Conservation (phyloP, 2,113 vertebrate species). For the Solea solea region DNA sequence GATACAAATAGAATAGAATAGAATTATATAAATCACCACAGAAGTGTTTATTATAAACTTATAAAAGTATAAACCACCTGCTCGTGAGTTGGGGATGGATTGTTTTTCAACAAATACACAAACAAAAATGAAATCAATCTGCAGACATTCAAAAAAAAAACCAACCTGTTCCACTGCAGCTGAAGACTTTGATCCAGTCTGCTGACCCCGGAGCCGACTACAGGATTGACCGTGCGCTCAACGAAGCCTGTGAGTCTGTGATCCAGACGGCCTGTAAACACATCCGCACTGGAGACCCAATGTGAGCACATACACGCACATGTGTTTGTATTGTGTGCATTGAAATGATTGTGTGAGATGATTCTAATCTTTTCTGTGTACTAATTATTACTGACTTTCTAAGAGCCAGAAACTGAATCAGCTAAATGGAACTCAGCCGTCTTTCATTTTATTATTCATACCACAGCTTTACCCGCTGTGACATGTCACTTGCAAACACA, state of each 20-base stretch:
- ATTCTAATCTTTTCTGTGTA: too few relatives aligned
- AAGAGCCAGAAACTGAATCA: too few relatives aligned
- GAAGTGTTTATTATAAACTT: too few relatives aligned
- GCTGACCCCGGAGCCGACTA: conserved; percentile 96
- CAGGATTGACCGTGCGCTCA: conserved; percentile 93
- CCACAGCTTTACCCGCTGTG: neutral
- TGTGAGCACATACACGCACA: conserved; percentile 81
- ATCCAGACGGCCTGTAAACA: conserved; percentile 99
- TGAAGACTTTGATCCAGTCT: conserved; percentile 94
- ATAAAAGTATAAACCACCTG: too few relatives aligned
- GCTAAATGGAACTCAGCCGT: too few relatives aligned
- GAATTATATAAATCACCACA: too few relatives aligned
- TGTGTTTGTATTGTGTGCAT: neutral
- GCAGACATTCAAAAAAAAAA: neutral
- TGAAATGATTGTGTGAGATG: too few relatives aligned
- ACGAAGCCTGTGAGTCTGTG: conserved; percentile 96
- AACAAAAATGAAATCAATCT: neutral
- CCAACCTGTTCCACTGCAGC: conserved; percentile 70
- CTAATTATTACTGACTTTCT: too few relatives aligned
- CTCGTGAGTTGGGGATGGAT: too few relatives aligned
- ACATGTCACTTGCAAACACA: neutral
- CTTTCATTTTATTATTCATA: neutral
- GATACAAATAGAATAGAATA: too few relatives aligned
- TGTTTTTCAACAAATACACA: too few relatives aligned
- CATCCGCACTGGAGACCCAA: conserved; percentile 95